Conservation (phyloP, 2,888 invertebrate genomes). For the Drosophila bunnanda region DNA sequence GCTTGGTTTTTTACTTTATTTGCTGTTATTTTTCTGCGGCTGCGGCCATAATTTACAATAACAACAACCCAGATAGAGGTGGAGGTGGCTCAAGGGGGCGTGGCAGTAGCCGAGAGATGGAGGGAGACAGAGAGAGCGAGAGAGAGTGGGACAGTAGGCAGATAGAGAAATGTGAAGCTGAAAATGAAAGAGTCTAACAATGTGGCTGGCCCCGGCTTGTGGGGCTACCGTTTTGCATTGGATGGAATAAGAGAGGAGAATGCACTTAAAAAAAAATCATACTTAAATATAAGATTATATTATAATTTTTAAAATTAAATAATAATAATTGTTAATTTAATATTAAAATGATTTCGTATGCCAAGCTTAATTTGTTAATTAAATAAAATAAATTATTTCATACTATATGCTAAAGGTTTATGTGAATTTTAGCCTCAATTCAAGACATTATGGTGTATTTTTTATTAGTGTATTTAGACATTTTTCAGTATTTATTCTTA, state of each 20-base stretch:
- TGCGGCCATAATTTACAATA: constrained; percentile 77
- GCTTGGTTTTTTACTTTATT: constrained; percentile 53
- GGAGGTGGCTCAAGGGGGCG: constrained; percentile 16
- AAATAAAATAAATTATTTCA: no score
- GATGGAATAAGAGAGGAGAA: constrained; percentile 16
- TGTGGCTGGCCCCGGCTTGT: constrained; percentile 57
- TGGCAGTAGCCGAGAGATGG: constrained; percentile 2
- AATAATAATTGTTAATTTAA: no score
- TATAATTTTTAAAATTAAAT: background rate
- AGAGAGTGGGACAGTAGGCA: constrained; percentile 7
- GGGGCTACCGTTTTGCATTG: constrained; percentile 50
- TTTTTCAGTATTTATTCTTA: background rate
- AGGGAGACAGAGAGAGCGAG: background rate
- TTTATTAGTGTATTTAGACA: no score
- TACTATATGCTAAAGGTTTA: background rate
- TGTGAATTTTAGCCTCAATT: no score
- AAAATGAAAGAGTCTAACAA: constrained; percentile 79
- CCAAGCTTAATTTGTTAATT: no score
- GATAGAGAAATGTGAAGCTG: constrained; percentile 73
- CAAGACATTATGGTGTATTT: no score
- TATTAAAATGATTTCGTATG: no score
- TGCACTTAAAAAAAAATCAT: background rate
- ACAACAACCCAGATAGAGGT: constrained; percentile 47
- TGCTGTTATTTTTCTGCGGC: constrained; percentile 71
- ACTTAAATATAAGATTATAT: background rate